Evolutionary conservation across 2,797 vertebrate species (phyloP), one percentile per base, ranked within the genome.

Genomic region (Chloroceryle inda): DNA sequence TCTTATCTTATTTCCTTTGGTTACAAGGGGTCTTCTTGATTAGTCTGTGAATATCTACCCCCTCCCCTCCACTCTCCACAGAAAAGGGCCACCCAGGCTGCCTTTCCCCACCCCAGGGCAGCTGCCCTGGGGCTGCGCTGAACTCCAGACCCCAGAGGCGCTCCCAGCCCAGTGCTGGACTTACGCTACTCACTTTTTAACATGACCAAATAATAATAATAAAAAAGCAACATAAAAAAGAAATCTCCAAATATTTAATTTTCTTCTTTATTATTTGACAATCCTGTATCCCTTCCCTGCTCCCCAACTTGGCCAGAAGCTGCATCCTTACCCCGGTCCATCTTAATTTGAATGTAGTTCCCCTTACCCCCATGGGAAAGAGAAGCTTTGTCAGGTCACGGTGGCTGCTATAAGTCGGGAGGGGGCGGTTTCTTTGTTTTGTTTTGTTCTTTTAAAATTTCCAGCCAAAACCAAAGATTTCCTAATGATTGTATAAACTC

Each of bases 401-500:
- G 89, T 89, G 93, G 97, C 98, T 98, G 98, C 97, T 98, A 96
- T 98, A 97, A 79, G 98, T 98, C 94, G 97, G 98, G 98, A 97
- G 98, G 97, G 97, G 97, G 98, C 90, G 97, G 98, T 98, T 98
- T 98, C 97, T 98, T 98, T 98, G 98, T 98, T 98, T 98, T 97
- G 98, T 98, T 98, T 98, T 98, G 98, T 98, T 98, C 96, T 98
- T 98, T 98, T 98, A 98, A 96, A 98, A 97, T 98, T 98, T 98
- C 98, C 98, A 98, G 98, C 99, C 98, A 99, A 99, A 99, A 99
- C 99, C 99, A 99, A 99, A 99, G 99, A 99, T 99, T 99, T 99
- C 97, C 98, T 98, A 99, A 98, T 99, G 99, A 99, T 99, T 99
- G 99, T 99, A 98, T 98, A 98, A 98, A 98, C 97, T 98, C 98